A percentile compares a stretch with the other conserved stretches of the same genome.
phyloP scores from a whole-genome alignment of 2,888 invertebrate species.

The Philereme vetulata region DNA sequence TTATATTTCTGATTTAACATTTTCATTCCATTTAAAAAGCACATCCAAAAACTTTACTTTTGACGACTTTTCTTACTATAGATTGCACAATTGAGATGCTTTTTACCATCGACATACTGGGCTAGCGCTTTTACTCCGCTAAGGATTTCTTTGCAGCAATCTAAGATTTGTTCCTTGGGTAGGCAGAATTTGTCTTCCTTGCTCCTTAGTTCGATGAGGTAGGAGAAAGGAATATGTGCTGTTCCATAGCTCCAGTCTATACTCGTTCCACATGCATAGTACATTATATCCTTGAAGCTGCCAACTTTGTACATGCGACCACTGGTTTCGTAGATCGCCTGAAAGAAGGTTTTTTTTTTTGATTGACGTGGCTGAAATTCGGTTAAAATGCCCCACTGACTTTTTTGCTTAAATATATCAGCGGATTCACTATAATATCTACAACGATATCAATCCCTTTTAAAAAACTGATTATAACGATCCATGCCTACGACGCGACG shows the following conservation, averaged over 20 bases:
- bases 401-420: too few species aligned
- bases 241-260: slow-evolving; percentile 78
- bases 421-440: too few species aligned
- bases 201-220: slow-evolving; percentile 69
- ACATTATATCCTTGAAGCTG: slow-evolving; percentile 76
- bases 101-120: slow-evolving; percentile 62
- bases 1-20: slow-evolving; percentile 12
- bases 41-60: slow-evolving; percentile 24
- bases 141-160: slow-evolving; percentile 65
- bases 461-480: too few species aligned
- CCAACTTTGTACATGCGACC: slow-evolving; percentile 77
- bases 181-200: slow-evolving; percentile 65
- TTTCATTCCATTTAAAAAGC: slow-evolving; percentile 19
- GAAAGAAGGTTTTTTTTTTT: slow-evolving; percentile 31
- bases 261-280: slow-evolving; percentile 71
- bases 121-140: slow-evolving; percentile 64
- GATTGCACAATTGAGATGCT: slow-evolving; percentile 58
- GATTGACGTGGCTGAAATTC: too few species aligned
- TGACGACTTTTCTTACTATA: slow-evolving; percentile 41
- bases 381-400: too few species aligned
- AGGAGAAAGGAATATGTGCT: slow-evolving; percentile 72
- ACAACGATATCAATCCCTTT: too few species aligned
- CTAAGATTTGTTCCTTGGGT: slow-evolving; percentile 64
- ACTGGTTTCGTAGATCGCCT: slow-evolving; percentile 72
- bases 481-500: too few species aligned